A percentile compares a stretch with the other conserved stretches of the same genome.
Conservation (phyloP, 2,113 vertebrate genomes). For the Nestor notabilis region DNA sequence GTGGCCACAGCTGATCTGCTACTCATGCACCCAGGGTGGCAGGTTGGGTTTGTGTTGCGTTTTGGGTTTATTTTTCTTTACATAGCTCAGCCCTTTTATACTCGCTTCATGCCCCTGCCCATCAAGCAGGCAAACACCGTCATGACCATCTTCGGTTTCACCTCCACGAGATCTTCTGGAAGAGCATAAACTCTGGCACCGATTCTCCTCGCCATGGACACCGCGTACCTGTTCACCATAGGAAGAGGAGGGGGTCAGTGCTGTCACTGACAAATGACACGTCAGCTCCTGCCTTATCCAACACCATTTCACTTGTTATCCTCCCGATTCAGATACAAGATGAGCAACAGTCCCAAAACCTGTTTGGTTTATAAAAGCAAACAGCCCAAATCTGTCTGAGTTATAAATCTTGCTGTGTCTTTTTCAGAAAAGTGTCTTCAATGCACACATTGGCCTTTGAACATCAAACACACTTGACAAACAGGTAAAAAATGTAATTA, state of each 20-base stretch:
- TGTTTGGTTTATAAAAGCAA: background rate
- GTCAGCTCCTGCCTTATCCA: background rate
- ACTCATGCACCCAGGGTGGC: conserved; percentile 63
- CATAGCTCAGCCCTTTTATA: conserved; percentile 66
- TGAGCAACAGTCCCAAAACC: background rate
- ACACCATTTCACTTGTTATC: background rate
- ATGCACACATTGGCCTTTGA: background rate
- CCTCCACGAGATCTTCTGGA: conserved; percentile 90
- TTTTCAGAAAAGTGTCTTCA: background rate
- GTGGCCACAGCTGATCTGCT: conserved; percentile 75
- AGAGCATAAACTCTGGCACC: conserved; percentile 91
- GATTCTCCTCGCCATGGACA: conserved; percentile 93
- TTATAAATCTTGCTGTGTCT: background rate
- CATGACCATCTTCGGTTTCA: conserved; percentile 96
- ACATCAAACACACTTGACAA: background rate
- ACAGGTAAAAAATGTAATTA: background rate
- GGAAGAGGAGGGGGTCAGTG: conserved; percentile 7
- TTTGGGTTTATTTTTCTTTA: background rate
- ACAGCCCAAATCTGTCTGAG: background rate
- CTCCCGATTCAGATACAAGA: background rate
- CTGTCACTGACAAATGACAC: background rate
- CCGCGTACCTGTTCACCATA: conserved; percentile 78
- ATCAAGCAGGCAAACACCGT: conserved; percentile 96
- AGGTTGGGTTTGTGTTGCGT: conserved; percentile 9
- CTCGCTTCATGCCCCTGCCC: conserved; percentile 94